Base-by-base conservation (phyloP, 2,113 vertebrate genomes). In the Pollimyrus isidori region DNA sequence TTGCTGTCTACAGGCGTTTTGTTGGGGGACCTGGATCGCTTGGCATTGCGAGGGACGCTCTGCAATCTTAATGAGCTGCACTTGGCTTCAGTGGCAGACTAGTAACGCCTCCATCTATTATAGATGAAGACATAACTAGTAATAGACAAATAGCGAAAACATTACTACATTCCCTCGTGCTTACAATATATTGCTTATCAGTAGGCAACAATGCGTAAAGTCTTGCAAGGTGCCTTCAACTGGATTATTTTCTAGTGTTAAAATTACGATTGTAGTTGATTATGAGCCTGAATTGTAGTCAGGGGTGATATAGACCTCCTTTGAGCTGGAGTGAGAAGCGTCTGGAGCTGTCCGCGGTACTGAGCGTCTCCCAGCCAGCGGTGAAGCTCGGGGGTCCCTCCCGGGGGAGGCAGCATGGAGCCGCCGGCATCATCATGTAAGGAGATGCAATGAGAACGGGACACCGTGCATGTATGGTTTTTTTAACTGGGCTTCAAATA, bases 1-100 rank as follows among this genome's bases (percentile, higher is more conserved):
- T 30, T 3, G 62, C 62, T 13, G n/a, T 69, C n/a, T 10, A 69
- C 26, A 13, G n/a, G 62, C 62, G 62, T 69, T 69, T 69, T 69
- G 62, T 69, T 69, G 62, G n/a, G 62, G 62, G 62, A 11, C 62
- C 62, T 95, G 93, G 93, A 91, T 92, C 90, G 93, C 91, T 91
- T 93, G 92, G 91, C 93, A 92, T 91, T 91, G 92, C 90, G 92
- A 93, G 92, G 92, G 92, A 92, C 80, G 73, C 58, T 88, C 92
- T 96, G 91, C 94, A 96, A 94, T 90, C 94, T 96, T 96, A 92
- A 96, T 95, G 92, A 93, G 90, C 92, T 93, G 93, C 92, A 91
- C 92, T 95, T 93, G 93, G 92, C 94, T 93, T 94, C 94, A 93
- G 91, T 88, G 94, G 93, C 94, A 95, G 93, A 94, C 94, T 92